Evolutionary conservation across 2,888 invertebrate genomes (phyloP), one percentile per base, ranked within the genome.

Genomic region (Craniophora ligustri): DNA sequence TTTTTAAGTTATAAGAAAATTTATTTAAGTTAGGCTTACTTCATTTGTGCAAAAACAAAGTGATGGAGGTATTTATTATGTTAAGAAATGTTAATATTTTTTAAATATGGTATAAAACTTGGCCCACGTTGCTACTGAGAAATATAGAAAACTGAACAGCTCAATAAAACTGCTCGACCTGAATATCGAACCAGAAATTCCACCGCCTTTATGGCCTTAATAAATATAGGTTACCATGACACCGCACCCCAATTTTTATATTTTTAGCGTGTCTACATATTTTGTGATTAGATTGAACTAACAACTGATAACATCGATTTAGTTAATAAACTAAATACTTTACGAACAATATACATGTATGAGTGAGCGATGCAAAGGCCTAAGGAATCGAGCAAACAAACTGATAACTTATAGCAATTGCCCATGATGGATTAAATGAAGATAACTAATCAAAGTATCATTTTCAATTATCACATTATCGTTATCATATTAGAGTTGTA

Each of bases 361-460:
- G 35, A 47, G 15, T 19, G 21, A 36, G 35, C 14, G 14, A 39
- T 38, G 34, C 6, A 19, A 16, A 19, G 15, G 39, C 39, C n/a
- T 44, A 31, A 34, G 36, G n/a, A 26, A 26, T n/a, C n/a, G 3
- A n/a, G 26, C 1, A 21, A 21, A 21, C 7, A 36, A 14, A 13
- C 30, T 18, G 62, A 46, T 61, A 61, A 61, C 39, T 58, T 8
- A 16, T n/a, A 28, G 16, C 8, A 18, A 45, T 56, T 54, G 57
- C 39, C 16, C 23, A 46, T 13, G 40, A 26, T 31, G 56, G 62
- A 69, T 67, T 67, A 64, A 48, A 50, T 54, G n/a, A 8, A 57
- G 77, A 76, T 76, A 76, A 56, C 59, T 62, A 77, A 76, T 75
- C 77, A 55, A 64, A 26, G 58, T 64, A 67, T 58, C 56, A 50